Base-by-base conservation (phyloP, 2,888 invertebrate species). In the Amblyjoppa fuscipennis region DNA sequence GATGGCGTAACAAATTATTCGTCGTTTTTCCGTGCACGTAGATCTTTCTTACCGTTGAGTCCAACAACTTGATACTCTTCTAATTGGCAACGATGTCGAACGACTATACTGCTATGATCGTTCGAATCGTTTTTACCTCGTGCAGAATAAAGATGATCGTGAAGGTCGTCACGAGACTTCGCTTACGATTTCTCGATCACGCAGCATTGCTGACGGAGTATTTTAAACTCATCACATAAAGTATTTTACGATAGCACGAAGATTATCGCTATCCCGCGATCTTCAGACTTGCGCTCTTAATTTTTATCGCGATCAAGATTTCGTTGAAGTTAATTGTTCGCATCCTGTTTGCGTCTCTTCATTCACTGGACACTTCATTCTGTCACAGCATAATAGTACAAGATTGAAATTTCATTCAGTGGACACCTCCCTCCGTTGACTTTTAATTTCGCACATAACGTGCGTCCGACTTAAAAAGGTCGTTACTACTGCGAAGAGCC, bases 141-240 rank as follows among this genome's bases (percentile, higher is more conserved):
- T 25, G 56, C 1, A 11, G 61, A 2, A 45, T 9, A 56, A 25
- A 49, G 13, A 25, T 16, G 25, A 69, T 41, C 31, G 74, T 11
- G 9, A 69, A 41, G 69, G 61, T 69, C 49, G 49, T 49, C 59
- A 61, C 45, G 70, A 31, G 78, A 66, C 20, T 13, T 25, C 41
- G 49, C 20, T 56, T 28, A 13, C 20, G 51, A 13, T 69, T 41
- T 45, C 11, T 77, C 69, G 34, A 68, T 51, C 7, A 13, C 13
- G 45, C 45, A 45, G 45, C 45, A 13, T 13, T 3, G 3, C 3
- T 45, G 45, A 45, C 45, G 3, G 45, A 45, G 13, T 13, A 45
- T 13, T 45, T 13, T 45, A 13, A 0, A 3, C 3, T 13, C 45
- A 45, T 45, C 13, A 13, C 45, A 45, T 45, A 45, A 45, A 13